A percentile compares a stretch with the other conserved stretches of the same genome.
Evolutionary conservation across 2,113 vertebrate species (phyloP).

Genomic region (Oxyruncus cristatus): DNA sequence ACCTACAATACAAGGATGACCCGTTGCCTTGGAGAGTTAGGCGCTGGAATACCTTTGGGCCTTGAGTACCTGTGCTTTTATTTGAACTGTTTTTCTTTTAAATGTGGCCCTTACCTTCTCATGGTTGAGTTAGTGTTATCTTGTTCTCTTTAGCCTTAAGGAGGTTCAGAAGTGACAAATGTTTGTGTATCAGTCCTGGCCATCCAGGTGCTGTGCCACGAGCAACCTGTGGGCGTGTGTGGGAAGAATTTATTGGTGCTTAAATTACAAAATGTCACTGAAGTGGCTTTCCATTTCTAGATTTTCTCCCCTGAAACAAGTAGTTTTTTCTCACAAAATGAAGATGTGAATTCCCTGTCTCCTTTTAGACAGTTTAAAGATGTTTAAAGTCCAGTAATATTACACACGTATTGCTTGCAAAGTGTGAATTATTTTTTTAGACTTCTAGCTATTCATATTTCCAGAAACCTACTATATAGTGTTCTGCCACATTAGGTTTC

Average conservation of each 20-base stretch:
- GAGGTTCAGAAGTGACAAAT: not conserved
- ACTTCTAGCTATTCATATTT: constrained; percentile 12
- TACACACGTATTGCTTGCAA: not conserved
- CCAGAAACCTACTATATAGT: not conserved
- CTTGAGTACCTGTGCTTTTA: not conserved
- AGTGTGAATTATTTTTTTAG: not conserved
- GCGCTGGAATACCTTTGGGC: not conserved
- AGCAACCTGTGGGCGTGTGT: not conserved
- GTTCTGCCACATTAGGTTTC: constrained; percentile 67
- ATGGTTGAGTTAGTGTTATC: not conserved
- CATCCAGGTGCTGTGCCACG: not conserved
- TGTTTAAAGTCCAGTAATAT: not conserved
- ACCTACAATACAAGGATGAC: fast-evolving
- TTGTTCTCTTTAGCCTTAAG: not conserved
- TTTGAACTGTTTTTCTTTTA: not conserved
- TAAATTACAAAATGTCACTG: not conserved
- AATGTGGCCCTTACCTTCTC: not conserved
- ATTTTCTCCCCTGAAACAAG: not conserved
- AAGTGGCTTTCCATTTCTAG: not conserved
- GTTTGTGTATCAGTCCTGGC: not conserved
- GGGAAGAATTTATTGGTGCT: not conserved
- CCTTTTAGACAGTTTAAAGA: not conserved
- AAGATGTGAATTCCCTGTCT: not conserved
- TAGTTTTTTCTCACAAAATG: not conserved
- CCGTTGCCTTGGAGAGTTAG: not conserved